A percentile compares a stretch with the other conserved stretches of the same genome.
Conservation (phyloP, 2,797 vertebrate species). For the Danio tinwini region DNA sequence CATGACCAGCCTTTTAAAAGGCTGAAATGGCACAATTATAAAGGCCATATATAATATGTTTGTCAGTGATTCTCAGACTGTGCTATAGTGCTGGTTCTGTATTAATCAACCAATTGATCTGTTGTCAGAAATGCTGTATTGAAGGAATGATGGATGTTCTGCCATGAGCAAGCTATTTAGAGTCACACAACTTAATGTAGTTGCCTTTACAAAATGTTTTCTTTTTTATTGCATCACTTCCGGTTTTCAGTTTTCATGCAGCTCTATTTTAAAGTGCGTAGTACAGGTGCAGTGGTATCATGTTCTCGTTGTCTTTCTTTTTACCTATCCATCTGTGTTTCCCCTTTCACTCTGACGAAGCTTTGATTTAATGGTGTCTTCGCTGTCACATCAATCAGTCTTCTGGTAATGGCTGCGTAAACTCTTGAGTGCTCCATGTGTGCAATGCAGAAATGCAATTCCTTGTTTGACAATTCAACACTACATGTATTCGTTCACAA, state of each 20-base stretch:
- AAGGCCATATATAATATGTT: not conserved
- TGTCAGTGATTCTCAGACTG: not conserved
- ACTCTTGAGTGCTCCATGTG: slow-evolving; percentile 14
- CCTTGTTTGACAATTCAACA: not conserved
- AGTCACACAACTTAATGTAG: not conserved
- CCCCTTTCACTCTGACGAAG: not conserved
- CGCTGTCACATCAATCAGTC: slow-evolving; percentile 41
- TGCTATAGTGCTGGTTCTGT: not conserved
- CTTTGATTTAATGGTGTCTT: slow-evolving; percentile 15
- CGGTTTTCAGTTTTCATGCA: not conserved
- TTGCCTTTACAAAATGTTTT: not conserved
- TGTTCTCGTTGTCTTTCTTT: slow-evolving; percentile 27
- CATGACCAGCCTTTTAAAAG: not conserved
- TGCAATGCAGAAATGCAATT: slow-evolving; percentile 9
- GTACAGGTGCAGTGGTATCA: not conserved
- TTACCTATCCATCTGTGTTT: not conserved
- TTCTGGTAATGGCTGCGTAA: slow-evolving; percentile 18
- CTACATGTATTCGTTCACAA: slow-evolving; percentile 8
- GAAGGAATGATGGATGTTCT: not conserved
- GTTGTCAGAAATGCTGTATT: not conserved
- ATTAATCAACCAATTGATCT: not conserved
- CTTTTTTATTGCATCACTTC: not conserved
- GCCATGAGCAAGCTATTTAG: not conserved
- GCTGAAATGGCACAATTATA: not conserved
- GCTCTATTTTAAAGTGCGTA: slow-evolving; percentile 23